Evolutionary conservation across 2,797 vertebrate genomes (phyloP).

Genomic region (Lagocephalus sceleratus): DNA sequence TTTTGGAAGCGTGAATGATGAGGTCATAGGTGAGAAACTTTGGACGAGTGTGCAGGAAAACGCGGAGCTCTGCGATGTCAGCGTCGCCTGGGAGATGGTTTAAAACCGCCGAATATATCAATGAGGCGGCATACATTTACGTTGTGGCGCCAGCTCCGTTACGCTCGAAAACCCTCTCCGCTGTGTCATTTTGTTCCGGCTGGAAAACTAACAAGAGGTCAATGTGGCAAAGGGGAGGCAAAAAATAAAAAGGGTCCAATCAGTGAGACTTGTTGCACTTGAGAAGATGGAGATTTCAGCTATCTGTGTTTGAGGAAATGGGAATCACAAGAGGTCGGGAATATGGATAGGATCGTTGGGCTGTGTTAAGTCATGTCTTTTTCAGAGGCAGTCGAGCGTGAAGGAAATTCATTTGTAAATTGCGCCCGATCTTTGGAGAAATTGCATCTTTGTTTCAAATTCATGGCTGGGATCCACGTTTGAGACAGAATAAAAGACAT

Average conservation of each 20-base stretch:
- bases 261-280: conserved; percentile 78
- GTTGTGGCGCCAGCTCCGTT: conserved; percentile 25
- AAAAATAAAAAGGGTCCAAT: conserved; percentile 51
- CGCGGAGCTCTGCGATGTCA: too few species aligned
- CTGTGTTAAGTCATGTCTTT: conserved; percentile 78
- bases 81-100: too few species aligned
- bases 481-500: conserved; percentile 37
- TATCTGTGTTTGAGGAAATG: conserved; percentile 67
- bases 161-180: conserved; percentile 51
- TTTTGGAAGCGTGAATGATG: conserved; percentile 47
- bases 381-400: conserved; percentile 63
- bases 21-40: conserved; percentile 32
- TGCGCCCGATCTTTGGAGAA: conserved; percentile 62
- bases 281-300: conserved; percentile 74
- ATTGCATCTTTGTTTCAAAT: conserved; percentile 47
- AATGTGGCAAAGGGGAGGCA: conserved; percentile 30
- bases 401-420: conserved; percentile 78
- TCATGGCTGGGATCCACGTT: conserved; percentile 31
- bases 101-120: too few species aligned
- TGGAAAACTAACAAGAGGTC: conserved; percentile 70
- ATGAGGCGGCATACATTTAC: conserved; percentile 13
- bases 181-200: conserved; percentile 68
- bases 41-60: conserved; percentile 8
- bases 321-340: conserved; percentile 67
- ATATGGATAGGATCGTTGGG: conserved; percentile 78